Evolutionary conservation across 2,888 invertebrate species (phyloP).

Genomic region (Trissonchulus latispiculum): DNA sequence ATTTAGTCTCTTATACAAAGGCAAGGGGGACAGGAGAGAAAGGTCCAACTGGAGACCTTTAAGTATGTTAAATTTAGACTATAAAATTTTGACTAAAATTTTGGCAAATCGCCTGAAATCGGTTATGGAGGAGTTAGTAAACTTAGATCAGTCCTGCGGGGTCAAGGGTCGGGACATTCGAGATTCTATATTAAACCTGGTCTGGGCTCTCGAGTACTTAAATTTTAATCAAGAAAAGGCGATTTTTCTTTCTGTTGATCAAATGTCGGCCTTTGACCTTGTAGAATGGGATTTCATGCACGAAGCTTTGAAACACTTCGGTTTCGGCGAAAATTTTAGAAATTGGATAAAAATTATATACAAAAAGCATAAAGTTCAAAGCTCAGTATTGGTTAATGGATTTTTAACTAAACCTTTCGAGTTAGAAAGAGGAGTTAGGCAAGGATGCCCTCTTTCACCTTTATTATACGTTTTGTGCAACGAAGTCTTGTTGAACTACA

Average conservation of each 20-base stretch:
- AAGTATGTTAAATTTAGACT: slow-evolving; percentile 8
- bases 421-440: neutral
- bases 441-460: slow-evolving; percentile 11
- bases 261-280: slow-evolving; percentile 4
- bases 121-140: neutral
- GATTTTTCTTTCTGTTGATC: slow-evolving; percentile 5
- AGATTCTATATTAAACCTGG: neutral
- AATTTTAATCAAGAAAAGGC: neutral
- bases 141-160: neutral
- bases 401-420: neutral
- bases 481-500: slow-evolving; percentile 1
- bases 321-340: neutral
- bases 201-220: neutral
- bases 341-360: slow-evolving; percentile 9
- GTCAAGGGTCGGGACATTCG: neutral
- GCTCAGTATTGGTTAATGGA: slow-evolving; percentile 2
- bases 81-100: slow-evolving; percentile 8
- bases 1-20: neutral
- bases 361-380: neutral
- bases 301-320: neutral
- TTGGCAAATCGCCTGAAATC: neutral
- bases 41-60: slow-evolving; percentile 1
- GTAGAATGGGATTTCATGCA: slow-evolving; percentile 12
- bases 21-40: slow-evolving; percentile 3
- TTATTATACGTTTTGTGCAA: slow-evolving; percentile 5